phyloP scores from a whole-genome alignment of 2,113 vertebrate genomes.

The Eubucco bourcierii region DNA sequence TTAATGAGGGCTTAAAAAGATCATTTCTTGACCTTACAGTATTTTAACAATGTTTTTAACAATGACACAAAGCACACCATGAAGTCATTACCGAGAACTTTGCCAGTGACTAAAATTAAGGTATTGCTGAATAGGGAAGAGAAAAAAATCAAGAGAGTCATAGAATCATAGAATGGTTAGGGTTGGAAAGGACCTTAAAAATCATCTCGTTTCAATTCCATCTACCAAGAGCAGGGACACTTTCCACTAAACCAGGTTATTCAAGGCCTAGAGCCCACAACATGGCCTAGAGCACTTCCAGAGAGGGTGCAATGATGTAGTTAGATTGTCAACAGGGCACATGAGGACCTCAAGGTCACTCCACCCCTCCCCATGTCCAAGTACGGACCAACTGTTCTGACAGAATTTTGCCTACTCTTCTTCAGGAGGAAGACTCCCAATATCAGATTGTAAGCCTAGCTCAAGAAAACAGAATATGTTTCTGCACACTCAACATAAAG shows the following conservation, averaged over 20 bases:
- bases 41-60: constrained; percentile 25
- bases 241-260: no score
- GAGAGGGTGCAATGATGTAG: background rate
- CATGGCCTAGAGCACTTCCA: no score
- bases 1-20: constrained; percentile 7
- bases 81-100: background rate
- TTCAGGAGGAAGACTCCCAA: background rate
- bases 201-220: no score
- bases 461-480: background rate
- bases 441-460: background rate
- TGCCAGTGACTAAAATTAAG: background rate
- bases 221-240: no score
- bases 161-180: no score
- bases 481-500: background rate
- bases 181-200: no score
- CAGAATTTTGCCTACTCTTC: background rate
- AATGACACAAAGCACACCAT: background rate
- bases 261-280: no score
- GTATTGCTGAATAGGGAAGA: background rate
- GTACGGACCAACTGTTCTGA: background rate
- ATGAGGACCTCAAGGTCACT: background rate
- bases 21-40: background rate
- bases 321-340: background rate
- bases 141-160: background rate
- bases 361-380: background rate